These are phyloP conservation scores for Diachasmimorpha longicaudata DNA, from an alignment of 1,140 invertebrate genomes.

Conservation along the genomic window DNA sequence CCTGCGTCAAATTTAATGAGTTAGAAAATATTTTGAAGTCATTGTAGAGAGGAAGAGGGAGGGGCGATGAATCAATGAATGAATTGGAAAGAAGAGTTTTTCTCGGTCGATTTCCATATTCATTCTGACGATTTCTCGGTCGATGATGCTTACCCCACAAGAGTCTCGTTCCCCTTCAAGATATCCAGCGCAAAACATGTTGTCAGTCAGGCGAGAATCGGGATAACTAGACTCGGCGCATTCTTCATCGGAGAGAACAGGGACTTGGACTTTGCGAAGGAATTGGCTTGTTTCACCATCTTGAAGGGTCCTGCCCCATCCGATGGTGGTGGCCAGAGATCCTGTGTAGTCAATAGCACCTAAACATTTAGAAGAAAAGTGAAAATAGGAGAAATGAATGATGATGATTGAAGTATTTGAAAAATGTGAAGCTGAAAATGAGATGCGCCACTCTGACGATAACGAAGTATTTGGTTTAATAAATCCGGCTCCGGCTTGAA, in stretches of 20 bases:
- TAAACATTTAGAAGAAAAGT: slow-evolving; percentile 38
- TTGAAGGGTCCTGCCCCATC: slow-evolving; percentile 77
- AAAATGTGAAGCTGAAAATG: too few species aligned
- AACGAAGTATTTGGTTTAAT: too few species aligned
- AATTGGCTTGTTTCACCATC: slow-evolving; percentile 68
- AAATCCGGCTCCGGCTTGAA: too few species aligned
- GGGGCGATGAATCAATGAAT: too few species aligned
- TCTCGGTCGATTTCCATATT: too few species aligned
- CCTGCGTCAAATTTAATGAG: slow-evolving; percentile 38
- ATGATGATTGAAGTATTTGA: too few species aligned
- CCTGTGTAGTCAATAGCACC: slow-evolving; percentile 67
- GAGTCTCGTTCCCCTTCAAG: slow-evolving; percentile 74
- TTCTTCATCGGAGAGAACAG: slow-evolving; percentile 67
- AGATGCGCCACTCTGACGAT: too few species aligned
- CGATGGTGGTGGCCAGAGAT: slow-evolving; percentile 72
- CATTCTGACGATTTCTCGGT: neutral
- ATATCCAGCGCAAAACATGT: slow-evolving; percentile 81
- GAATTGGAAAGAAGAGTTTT: too few species aligned
- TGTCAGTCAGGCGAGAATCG: slow-evolving; percentile 68
- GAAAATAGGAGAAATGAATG: too few species aligned
- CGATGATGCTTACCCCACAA: slow-evolving; percentile 68
- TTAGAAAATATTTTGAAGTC: neutral
- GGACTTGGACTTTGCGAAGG: slow-evolving; percentile 67
- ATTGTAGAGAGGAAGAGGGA: neutral
- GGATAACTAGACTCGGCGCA: slow-evolving; percentile 66